Evolutionary conservation across 1,140 invertebrate species (phyloP).

Genomic region (Helicoverpa armigera): DNA sequence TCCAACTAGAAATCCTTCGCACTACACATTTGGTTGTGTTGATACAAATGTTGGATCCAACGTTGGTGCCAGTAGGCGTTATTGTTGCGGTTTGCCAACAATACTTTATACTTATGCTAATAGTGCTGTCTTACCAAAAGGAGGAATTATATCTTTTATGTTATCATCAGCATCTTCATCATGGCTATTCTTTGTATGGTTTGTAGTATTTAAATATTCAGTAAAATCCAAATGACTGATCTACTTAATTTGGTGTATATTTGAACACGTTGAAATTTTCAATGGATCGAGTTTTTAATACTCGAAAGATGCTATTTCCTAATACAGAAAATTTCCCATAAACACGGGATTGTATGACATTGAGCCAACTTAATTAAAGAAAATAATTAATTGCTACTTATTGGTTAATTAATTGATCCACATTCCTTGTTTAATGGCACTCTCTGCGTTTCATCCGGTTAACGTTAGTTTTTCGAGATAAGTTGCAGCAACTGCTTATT

Average conservation of each 20-base stretch:
- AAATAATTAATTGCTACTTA: conserved; percentile 31
- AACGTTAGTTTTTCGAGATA: conserved; percentile 30
- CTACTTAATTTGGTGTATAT: not conserved
- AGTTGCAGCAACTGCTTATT: conserved; percentile 29
- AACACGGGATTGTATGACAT: conserved; percentile 21
- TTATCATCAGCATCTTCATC: conserved; percentile 21
- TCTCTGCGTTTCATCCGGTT: conserved; percentile 25
- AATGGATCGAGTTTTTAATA: not conserved
- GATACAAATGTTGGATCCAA: conserved; percentile 8
- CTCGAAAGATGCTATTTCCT: conserved; percentile 7
- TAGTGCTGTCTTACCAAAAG: conserved; percentile 35
- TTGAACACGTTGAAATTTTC: not conserved
- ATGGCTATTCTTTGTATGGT: not conserved
- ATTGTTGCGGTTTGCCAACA: conserved; percentile 6
- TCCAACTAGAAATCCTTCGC: not conserved
- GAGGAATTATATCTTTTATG: conserved; percentile 19
- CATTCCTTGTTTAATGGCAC: conserved; percentile 35
- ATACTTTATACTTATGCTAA: conserved; percentile 19
- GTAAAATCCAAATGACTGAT: not conserved
- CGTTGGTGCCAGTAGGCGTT: conserved; percentile 26
- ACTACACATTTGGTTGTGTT: not conserved
- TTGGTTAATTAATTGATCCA: conserved; percentile 35
- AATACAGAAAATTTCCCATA: conserved; percentile 27
- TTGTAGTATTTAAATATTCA: conserved; percentile 4
- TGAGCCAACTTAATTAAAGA: conserved; percentile 29